Base-by-base conservation (phyloP, 1,140 invertebrate genomes). In the Coelopa frigida region DNA sequence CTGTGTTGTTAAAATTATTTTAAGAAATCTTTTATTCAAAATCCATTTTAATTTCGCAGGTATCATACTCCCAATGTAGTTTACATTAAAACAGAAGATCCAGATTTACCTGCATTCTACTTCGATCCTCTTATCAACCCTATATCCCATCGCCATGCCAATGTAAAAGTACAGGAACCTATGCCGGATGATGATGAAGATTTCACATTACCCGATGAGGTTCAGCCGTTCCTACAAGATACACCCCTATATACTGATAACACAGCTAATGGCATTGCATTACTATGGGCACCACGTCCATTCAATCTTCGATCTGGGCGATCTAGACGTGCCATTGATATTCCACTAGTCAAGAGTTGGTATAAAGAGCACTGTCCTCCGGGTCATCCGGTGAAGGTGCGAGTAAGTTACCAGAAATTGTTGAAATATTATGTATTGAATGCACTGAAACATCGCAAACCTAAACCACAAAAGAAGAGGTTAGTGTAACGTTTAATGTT, bases 91-190 rank as follows among this genome's bases (percentile, higher is more conserved):
- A 99, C 96, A 2, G 97, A 99, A 76, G 97, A 99, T 82, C 95
- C 96, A n/a, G 97, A 99, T 75, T 76, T 99, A 43, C 97, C 97
- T 17, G 97, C 96, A 1, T 99, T 99, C 71, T 99, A 99, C 71
- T 99, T 98, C 76, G 97, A 99, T 79, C 97, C 97, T 1, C 74
- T 99, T 5, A 99, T 99, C 50, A 99, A 99, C 75, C 95, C 97
- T 4, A 99, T 99, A 56, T 94, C 95, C 8, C 93, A 98, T 72
- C 78, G 94, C 56, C 89, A 94, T 73, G 82, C 89, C 2, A 62
- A 59, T 32, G 48, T 70, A 3, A 51, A 88, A 74, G 81, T 83
- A 10, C 62, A 83, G 23, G 91, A 95, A 62, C 87, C 87, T 3
- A 61, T 90, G 38, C 87, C 91, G 3, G 92, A 96, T 42, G 94